Base-by-base conservation (phyloP, 2,797 vertebrate species). In the Periparus ater region DNA sequence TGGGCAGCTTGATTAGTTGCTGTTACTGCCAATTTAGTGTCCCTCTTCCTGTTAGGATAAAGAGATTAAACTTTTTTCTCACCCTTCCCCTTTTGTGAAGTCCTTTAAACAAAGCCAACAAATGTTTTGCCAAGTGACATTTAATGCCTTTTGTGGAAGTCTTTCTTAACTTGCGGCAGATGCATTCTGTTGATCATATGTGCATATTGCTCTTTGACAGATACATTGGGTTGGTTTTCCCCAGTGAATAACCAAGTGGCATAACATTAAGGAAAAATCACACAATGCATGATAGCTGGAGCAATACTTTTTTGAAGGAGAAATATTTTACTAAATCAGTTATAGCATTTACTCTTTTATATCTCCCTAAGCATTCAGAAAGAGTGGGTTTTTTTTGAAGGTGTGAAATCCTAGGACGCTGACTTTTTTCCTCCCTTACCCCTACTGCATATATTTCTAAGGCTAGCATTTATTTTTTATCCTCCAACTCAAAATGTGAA, bases 21-120 rank as follows among this genome's bases (percentile, higher is more conserved):
- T 70, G 29, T 83, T 88, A n/a, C 72, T 88, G 73, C 50, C 53
- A 50, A 27, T 91, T 88, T 65, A 30, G 1, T 89, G 55, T 84
- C 34, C 17, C n/a, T 73, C 51, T 83, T 84, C 27, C 50, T 70
- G 14, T 81, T 70, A 84, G 6, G 89, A 94, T 95, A 94, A 96
- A 92, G 27, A 88, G 92, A 93, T n/a, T n/a, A 53, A 71, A 10
- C 32, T 22, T 51, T 27, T 42, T 34, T 21, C 32, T 15, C 4
- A 5, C 8, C 23, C 26, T 25, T 85, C 16, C 44, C 54, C 65
- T 55, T 84, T 74, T 84, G 53, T 89, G 63, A 95, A 90, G 53
- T 84, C 84, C 57, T 87, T 82, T 88, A 54, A 88, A 88, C 92
- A 96, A 91, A 96, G 92, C 34, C 50, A 96, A 73, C 80, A 93